These are phyloP conservation scores for Euwallacea similis DNA, from an alignment of 1,140 invertebrate species.

Conservation along the genomic window DNA sequence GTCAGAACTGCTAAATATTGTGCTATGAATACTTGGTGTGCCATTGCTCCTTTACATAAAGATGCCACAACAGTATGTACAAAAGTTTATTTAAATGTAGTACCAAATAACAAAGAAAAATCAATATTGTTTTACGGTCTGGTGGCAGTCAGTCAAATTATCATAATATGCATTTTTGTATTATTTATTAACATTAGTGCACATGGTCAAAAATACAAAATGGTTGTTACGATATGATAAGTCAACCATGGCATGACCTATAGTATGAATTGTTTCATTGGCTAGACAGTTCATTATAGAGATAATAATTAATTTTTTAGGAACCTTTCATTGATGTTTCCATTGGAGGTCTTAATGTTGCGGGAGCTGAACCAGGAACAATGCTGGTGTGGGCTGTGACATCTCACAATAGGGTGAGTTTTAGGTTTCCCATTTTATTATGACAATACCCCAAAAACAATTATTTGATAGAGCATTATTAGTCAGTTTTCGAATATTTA, in stretches of 20 bases:
- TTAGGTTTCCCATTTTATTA: too few relatives aligned
- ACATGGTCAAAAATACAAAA: too few relatives aligned
- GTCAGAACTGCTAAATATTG: slow-evolving; percentile 82
- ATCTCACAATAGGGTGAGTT: slow-evolving; percentile 74
- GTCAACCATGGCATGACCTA: too few relatives aligned
- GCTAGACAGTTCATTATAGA: too few relatives aligned
- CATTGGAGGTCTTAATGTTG: slow-evolving; percentile 80
- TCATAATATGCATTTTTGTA: background rate
- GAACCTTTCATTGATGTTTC: slow-evolving; percentile 82
- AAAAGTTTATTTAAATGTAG: background rate
- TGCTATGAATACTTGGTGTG: slow-evolving; percentile 89
- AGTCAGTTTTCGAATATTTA: too few relatives aligned
- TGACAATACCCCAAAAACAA: too few relatives aligned
- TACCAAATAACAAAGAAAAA: background rate
- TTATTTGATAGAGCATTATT: too few relatives aligned
- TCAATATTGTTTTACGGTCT: background rate
- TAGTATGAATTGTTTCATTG: too few relatives aligned
- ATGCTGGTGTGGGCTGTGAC: slow-evolving; percentile 90
- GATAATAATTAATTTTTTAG: slow-evolving; percentile 47
- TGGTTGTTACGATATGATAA: too few relatives aligned
- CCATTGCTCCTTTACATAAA: slow-evolving; percentile 83
- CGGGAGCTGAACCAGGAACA: slow-evolving; percentile 70
- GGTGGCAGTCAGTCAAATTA: background rate
- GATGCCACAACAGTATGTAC: slow-evolving; percentile 72
- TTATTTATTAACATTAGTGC: background rate